These are phyloP conservation scores for Eulemur rufifrons DNA, from an alignment of 2,113 vertebrate genomes.

Conservation along the genomic window DNA sequence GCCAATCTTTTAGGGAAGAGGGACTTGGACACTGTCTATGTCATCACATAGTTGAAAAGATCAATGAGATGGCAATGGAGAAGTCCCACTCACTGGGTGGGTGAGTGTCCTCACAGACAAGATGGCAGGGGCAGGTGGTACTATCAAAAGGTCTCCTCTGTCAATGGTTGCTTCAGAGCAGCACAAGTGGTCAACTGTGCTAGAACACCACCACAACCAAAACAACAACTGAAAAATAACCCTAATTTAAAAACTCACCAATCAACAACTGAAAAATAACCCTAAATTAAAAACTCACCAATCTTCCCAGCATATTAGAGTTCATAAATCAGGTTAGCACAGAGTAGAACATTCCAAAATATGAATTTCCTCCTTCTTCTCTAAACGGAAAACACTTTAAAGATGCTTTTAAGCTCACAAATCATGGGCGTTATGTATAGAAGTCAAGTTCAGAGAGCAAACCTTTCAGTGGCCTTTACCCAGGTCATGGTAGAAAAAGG, in stretches of 20 bases:
- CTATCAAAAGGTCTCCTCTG: neutral
- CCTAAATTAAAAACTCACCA: neutral
- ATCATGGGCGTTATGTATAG: neutral
- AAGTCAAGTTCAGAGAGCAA: conserved; percentile 5
- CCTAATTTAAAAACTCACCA: neutral
- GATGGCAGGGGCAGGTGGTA: neutral
- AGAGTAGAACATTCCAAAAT: neutral
- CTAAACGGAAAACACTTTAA: conserved; percentile 69
- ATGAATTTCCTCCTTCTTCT: conserved; percentile 45
- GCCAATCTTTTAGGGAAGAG: neutral
- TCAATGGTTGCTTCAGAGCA: neutral
- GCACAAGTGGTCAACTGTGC: neutral
- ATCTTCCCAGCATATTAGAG: neutral
- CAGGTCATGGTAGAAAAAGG: neutral
- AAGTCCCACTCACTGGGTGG: neutral
- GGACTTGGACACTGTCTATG: neutral
- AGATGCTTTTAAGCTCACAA: conserved; percentile 67
- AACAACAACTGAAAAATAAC: neutral
- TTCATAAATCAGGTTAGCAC: neutral
- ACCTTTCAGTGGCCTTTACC: neutral
- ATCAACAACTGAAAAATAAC: neutral
- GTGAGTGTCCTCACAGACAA: neutral
- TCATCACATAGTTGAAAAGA: neutral
- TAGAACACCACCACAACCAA: neutral
- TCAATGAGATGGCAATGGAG: neutral